phyloP scores from a whole-genome alignment of 1,140 invertebrate species.

The Drosophila yakuba region DNA sequence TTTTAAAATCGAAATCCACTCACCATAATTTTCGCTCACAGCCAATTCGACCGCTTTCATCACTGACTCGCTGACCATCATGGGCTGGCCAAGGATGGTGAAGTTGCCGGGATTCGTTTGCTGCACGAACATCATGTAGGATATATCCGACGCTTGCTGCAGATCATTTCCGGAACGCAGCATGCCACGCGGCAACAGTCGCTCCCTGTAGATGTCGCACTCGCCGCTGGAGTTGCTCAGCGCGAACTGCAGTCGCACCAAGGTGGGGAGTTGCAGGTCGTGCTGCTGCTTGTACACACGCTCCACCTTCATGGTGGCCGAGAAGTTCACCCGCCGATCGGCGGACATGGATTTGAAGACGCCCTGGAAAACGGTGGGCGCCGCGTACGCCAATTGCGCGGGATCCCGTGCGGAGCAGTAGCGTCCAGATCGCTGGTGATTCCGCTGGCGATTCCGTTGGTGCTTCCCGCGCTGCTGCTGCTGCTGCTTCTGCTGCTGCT shows the following conservation, averaged over 20 bases:
- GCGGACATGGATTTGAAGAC: constrained; percentile 88
- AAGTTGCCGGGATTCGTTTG: constrained; percentile 88
- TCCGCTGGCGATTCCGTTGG: constrained; percentile 51
- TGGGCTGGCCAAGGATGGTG: constrained; percentile 88
- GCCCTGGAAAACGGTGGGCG: constrained; percentile 88
- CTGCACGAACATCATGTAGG: constrained; percentile 89
- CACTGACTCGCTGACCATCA: constrained; percentile 86
- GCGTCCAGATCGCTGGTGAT: constrained; percentile 76
- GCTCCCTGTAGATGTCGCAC: constrained; percentile 82
- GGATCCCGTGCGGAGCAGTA: constrained; percentile 87
- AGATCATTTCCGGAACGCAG: constrained; percentile 86
- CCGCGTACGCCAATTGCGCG: constrained; percentile 87
- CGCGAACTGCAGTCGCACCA: constrained; percentile 76
- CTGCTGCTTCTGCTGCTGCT: constrained; percentile 51
- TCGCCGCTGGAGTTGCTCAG: constrained; percentile 76
- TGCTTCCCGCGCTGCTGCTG: constrained; percentile 51
- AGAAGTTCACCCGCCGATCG: constrained; percentile 86
- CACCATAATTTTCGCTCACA: constrained; percentile 87
- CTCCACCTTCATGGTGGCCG: constrained; percentile 88
- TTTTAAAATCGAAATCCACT: constrained; percentile 70
- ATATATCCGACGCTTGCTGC: constrained; percentile 87
- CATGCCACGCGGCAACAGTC: constrained; percentile 80
- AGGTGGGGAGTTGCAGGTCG: constrained; percentile 85
- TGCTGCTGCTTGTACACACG: constrained; percentile 87
- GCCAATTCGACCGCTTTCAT: constrained; percentile 85